Evolutionary conservation across 1,140 invertebrate species (phyloP).

Genomic region (Ectropis grisescens): DNA sequence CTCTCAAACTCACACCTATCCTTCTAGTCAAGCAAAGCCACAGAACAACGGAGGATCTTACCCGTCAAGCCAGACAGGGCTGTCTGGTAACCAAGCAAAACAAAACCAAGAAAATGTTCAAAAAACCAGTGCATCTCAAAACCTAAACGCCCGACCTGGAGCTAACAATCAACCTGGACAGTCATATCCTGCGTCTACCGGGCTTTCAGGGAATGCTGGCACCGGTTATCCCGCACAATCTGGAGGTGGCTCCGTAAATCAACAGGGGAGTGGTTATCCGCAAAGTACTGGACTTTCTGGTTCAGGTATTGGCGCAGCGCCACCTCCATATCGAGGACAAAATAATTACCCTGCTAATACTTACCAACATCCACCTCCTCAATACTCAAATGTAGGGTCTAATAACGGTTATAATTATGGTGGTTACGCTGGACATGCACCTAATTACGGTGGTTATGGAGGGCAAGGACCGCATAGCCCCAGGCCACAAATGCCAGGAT

Average conservation of each 20-base stretch:
- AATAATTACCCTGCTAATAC: slow-evolving; percentile 23
- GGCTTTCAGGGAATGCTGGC: slow-evolving; percentile 25
- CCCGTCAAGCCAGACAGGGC: no score
- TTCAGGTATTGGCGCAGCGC: slow-evolving; percentile 2
- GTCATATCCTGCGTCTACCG: slow-evolving; percentile 39
- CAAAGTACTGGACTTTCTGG: slow-evolving; percentile 7
- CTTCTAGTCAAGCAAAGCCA: no score
- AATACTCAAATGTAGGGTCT: no score
- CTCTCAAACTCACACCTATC: no score
- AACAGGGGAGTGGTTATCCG: slow-evolving; percentile 9
- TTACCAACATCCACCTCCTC: slow-evolving; percentile 39
- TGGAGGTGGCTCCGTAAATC: slow-evolving; percentile 3
- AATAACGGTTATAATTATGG: slow-evolving; percentile 17
- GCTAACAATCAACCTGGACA: slow-evolving; percentile 23
- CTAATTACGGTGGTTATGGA: slow-evolving; percentile 30
- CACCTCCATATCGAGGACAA: slow-evolving; percentile 10
- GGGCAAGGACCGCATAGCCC: slow-evolving; percentile 19
- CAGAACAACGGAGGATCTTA: no score
- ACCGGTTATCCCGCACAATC: slow-evolving; percentile 13
- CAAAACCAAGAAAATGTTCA: slow-evolving; percentile 35
- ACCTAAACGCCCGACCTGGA: slow-evolving; percentile 15
- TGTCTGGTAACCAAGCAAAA: no score
- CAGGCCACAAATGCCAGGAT: slow-evolving; percentile 42
- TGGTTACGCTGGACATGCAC: slow-evolving; percentile 1
- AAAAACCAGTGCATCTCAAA: slow-evolving; percentile 24